Percentiles rank a stretch among this genome's conserved stretches.
Evolutionary conservation across 2,888 invertebrate species (phyloP).

Genomic region (Opisthograptis luteolata): DNA sequence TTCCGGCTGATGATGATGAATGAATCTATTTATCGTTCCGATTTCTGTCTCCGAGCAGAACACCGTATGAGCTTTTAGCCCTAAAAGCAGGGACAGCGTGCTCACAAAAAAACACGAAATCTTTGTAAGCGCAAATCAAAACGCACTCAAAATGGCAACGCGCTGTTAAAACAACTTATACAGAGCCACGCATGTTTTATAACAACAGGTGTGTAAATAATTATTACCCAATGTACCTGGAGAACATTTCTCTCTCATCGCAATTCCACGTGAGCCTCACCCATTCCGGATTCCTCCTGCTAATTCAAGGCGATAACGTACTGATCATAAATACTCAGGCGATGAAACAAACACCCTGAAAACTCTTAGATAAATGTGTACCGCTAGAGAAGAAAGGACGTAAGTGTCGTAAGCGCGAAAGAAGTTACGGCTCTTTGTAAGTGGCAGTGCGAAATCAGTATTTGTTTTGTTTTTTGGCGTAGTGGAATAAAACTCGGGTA

Average conservation of each 20-base stretch:
- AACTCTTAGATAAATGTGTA: slow-evolving; percentile 4
- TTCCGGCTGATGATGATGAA: no score
- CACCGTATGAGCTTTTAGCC: no score
- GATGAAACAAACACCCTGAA: slow-evolving; percentile 15
- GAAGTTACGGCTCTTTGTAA: not conserved
- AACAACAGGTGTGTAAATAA: not conserved
- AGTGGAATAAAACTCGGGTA: not conserved
- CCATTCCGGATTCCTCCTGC: slow-evolving; percentile 7
- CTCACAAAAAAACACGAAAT: no score
- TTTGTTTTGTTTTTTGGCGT: not conserved
- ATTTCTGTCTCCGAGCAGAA: no score
- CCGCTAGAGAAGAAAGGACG: not conserved
- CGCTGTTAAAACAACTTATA: no score
- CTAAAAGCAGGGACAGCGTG: no score
- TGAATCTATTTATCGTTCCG: no score
- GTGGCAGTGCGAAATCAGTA: not conserved
- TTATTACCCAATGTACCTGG: not conserved
- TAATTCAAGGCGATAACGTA: slow-evolving; percentile 17
- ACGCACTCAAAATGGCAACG: no score
- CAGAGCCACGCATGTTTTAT: no score
- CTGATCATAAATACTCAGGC: slow-evolving; percentile 17
- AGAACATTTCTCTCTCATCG: slow-evolving; percentile 3
- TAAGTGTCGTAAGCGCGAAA: not conserved
- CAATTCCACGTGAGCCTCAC: not conserved
- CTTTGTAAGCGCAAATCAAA: no score